Percentiles rank a stretch among this genome's conserved stretches.
These are phyloP conservation scores for Agrotis puta DNA, from an alignment of 2,888 invertebrate species.

Conservation along the genomic window DNA sequence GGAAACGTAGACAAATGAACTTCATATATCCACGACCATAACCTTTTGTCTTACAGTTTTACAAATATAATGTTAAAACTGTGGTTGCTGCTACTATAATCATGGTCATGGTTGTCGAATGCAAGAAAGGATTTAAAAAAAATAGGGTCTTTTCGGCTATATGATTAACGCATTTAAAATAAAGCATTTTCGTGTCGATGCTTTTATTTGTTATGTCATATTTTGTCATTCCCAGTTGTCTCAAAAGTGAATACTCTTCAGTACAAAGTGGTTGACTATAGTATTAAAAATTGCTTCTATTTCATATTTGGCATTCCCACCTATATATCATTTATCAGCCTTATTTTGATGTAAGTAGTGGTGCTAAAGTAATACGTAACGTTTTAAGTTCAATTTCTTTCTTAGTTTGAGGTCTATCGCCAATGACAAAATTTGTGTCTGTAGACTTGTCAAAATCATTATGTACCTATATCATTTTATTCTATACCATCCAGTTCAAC, in stretches of 20 bases:
- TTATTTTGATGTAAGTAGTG: conserved; percentile 69
- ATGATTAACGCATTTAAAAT: conserved; percentile 21
- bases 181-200: conserved; percentile 54
- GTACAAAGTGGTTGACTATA: conserved; percentile 47
- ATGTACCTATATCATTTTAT: conserved; percentile 26
- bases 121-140: background rate
- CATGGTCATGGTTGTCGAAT: conserved; percentile 5
- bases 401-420: conserved; percentile 41
- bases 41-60: too few relatives aligned
- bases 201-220: conserved; percentile 7
- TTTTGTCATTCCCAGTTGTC: background rate
- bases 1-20: background rate
- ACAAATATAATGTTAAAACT: background rate
- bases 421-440: conserved; percentile 33
- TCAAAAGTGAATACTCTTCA: conserved; percentile 29
- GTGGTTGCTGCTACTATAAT: background rate
- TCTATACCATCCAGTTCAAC: conserved; percentile 48
- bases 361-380: conserved; percentile 70
- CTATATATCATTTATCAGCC: conserved; percentile 64
- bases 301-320: conserved; percentile 71
- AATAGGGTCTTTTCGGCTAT: background rate
- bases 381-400: conserved; percentile 48
- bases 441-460: conserved; percentile 15
- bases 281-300: conserved; percentile 61
- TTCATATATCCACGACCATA: background rate